phyloP scores from a whole-genome alignment of 2,888 invertebrate species.

The Coleophora flavipennella region DNA sequence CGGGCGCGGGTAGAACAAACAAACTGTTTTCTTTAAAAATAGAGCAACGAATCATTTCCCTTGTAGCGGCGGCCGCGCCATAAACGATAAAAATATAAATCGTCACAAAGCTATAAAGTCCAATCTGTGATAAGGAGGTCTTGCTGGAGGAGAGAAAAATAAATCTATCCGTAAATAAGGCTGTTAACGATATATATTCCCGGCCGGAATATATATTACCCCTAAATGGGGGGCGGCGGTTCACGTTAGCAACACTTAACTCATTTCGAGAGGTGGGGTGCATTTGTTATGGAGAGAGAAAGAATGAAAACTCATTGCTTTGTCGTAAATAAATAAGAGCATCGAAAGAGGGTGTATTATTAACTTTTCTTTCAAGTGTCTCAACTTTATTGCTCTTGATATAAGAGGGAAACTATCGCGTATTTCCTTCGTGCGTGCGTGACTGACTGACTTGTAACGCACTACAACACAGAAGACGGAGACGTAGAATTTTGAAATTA shows the following conservation, averaged over 20 bases:
- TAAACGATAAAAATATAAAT: neutral
- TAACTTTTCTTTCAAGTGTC: too few species aligned
- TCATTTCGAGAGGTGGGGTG: constrained; percentile 6
- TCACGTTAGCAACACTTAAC: constrained; percentile 39
- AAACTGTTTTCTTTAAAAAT: too few species aligned
- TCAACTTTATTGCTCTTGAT: too few species aligned
- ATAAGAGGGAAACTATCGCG: too few species aligned
- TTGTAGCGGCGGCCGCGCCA: neutral
- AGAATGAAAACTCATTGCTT: constrained; percentile 1
- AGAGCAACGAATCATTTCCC: too few species aligned
- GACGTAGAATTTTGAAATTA: too few species aligned
- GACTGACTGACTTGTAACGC: too few species aligned
- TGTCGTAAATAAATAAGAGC: too few species aligned
- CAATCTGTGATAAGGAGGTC: constrained; percentile 25
- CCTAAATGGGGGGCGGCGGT: constrained; percentile 33
- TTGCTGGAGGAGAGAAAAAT: constrained; percentile 35
- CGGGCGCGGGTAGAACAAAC: too few species aligned
- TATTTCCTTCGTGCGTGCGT: too few species aligned
- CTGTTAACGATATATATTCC: constrained; percentile 51
- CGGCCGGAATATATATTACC: constrained; percentile 13
- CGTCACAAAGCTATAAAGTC: constrained; percentile 19
- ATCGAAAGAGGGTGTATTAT: too few species aligned
- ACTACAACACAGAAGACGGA: too few species aligned
- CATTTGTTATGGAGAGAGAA: constrained; percentile 21
- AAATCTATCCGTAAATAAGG: constrained; percentile 51